Evolutionary conservation across 2,888 invertebrate species (phyloP).

Genomic region (Spisula solida): DNA sequence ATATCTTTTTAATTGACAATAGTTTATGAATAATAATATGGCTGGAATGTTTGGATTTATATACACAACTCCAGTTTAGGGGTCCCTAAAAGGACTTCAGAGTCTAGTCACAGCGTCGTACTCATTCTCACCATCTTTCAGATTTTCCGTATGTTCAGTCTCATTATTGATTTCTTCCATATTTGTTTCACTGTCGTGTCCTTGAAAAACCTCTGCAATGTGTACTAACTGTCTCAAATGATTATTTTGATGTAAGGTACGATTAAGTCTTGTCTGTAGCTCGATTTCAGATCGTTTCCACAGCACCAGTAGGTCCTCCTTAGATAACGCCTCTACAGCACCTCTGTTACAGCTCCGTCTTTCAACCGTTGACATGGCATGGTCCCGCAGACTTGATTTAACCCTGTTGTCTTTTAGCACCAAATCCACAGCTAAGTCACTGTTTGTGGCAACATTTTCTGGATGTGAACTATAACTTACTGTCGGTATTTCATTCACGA

Average conservation of each 20-base stretch:
- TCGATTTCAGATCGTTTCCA: constrained; percentile 94
- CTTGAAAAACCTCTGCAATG: constrained; percentile 45
- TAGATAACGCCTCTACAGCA: constrained; percentile 89
- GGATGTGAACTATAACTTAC: constrained; percentile 38
- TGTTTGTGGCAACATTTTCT: constrained; percentile 24
- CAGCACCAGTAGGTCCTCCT: constrained; percentile 92
- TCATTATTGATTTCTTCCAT: not conserved
- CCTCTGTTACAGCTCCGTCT: constrained; percentile 75
- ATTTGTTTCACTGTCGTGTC: not conserved
- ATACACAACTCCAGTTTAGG: no score
- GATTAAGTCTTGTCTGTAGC: constrained; percentile 91
- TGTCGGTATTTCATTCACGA: constrained; percentile 50
- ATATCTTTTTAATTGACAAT: no score
- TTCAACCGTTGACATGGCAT: constrained; percentile 78
- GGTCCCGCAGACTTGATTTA: constrained; percentile 80
- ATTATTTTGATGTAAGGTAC: constrained; percentile 71
- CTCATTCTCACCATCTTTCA: not conserved
- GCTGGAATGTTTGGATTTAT: no score
- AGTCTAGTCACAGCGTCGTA: not conserved
- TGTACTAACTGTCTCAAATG: constrained; percentile 66
- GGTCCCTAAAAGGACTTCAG: no score
- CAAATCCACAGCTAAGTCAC: constrained; percentile 20
- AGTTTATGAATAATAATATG: no score
- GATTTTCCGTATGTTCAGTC: not conserved
- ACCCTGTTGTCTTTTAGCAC: constrained; percentile 80